Evolutionary conservation across 2,797 vertebrate genomes (phyloP).

Genomic region (Trachops cirrhosus): DNA sequence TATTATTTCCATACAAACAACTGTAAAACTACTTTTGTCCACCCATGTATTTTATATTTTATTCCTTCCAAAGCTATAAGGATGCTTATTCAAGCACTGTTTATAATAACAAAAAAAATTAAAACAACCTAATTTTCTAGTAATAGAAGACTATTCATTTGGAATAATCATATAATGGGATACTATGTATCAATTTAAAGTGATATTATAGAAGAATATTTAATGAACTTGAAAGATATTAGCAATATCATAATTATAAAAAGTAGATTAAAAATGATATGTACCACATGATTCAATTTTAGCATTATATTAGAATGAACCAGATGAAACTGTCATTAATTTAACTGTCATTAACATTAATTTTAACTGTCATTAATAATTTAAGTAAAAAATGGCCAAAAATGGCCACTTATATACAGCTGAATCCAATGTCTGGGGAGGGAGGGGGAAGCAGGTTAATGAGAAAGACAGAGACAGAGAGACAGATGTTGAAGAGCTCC

Average conservation of each 20-base stretch:
- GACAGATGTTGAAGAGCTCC: background rate
- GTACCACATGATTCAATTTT: background rate
- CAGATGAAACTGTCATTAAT: conserved; percentile 21
- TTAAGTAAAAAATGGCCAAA: background rate
- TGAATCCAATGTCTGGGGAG: background rate
- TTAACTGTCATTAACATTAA: background rate
- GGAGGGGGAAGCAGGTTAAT: background rate
- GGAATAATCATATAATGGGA: background rate
- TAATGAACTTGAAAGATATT: conserved; percentile 37
- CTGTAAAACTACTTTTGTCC: background rate
- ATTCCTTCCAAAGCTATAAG: background rate
- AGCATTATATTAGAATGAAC: conserved; percentile 7
- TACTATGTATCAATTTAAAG: conserved; percentile 36
- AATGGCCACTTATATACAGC: background rate
- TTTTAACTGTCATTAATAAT: conserved; percentile 4
- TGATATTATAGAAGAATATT: background rate
- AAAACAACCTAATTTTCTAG: conserved; percentile 45
- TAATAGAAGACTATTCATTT: background rate
- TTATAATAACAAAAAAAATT: background rate
- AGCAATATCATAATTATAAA: conserved; percentile 5
- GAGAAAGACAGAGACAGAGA: background rate
- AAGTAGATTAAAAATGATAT: background rate
- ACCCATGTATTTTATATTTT: background rate
- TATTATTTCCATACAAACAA: background rate
- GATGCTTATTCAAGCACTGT: background rate